Base-by-base conservation (phyloP, 2,797 vertebrate species). In the Emydoidea blandingii region DNA sequence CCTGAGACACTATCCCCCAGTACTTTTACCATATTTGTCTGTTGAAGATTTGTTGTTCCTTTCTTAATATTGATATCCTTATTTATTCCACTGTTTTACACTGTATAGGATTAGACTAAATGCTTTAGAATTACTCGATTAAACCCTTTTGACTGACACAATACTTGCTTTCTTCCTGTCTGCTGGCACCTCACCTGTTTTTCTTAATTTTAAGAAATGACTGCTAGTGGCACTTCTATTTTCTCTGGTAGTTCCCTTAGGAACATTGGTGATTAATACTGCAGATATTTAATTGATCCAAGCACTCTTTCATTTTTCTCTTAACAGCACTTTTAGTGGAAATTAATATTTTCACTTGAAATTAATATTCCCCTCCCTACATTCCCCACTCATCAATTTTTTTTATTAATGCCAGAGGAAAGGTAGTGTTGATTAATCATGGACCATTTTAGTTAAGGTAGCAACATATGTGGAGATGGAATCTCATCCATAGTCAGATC, bases 221-320 rank as follows among this genome's bases (percentile, higher is more conserved):
- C 65, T 95, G 21, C 50, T 94, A 2, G 8, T 91, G 84, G 14
- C 25, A 91, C 56, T 92, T 91, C 56, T 78, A 87, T 95, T 95
- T 93, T 68, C 59, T 54, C 52, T 94, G 37, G n/a, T 29, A 94
- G 83, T 90, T 91, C 54, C 29, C 12, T 81, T 85, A 80, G 95
- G 18, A 92, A 84, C 85, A 85, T 90, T 41, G 1, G 41, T 95
- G 54, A 91, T 93, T 91, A 91, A 79, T 57, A 15, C 85, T 59
- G 65, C 57, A 95, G 54, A 62, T 82, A 50, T 31, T 83, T 94
- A 96, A 89, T 52, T 44, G 78, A 95, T 88, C 37, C 12, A 86
- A 89, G 57, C 90, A 56, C 6, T 57, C 41, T 83, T 85, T 47
- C 8, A 52, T 16, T 88, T 95, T 90, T 88, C 91, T 11, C 47